These are phyloP conservation scores for Strix uralensis DNA, from an alignment of 2,113 vertebrate genomes.

Conservation along the genomic window DNA sequence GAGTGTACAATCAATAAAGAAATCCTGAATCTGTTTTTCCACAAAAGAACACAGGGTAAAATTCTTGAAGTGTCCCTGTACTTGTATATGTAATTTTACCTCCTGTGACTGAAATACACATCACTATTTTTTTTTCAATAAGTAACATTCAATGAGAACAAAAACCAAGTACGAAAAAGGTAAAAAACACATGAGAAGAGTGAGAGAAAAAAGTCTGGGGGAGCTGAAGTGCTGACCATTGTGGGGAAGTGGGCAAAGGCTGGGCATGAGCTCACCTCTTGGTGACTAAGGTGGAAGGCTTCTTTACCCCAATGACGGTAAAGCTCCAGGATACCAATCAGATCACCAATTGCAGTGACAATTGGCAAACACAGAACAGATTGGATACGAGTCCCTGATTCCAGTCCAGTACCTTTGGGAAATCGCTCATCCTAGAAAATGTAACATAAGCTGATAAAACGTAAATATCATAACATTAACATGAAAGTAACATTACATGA, in stretches of 20 bases:
- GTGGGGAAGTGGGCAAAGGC: not conserved
- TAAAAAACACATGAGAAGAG: not conserved
- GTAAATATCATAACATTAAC: not conserved
- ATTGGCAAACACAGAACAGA: slow-evolving; percentile 97
- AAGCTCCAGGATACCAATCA: slow-evolving; percentile 95
- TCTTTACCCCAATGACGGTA: slow-evolving; percentile 92
- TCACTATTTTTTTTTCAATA: not conserved
- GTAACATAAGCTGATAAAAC: not conserved
- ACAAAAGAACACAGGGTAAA: not conserved
- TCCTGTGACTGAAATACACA: not conserved
- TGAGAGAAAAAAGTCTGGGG: not conserved
- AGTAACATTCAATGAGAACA: not conserved
- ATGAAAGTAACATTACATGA: not conserved
- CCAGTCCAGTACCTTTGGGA: slow-evolving; percentile 93
- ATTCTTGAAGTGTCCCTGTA: not conserved
- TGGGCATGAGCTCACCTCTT: slow-evolving; percentile 81
- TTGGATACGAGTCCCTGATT: slow-evolving; percentile 91
- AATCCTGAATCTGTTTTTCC: not conserved
- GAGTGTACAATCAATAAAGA: not conserved
- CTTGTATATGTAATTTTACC: not conserved
- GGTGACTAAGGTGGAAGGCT: slow-evolving; percentile 91
- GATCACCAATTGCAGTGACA: slow-evolving; percentile 93
- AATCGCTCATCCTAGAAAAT: slow-evolving; percentile 89
- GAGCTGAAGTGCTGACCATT: not conserved
- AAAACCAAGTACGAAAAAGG: not conserved